Evolutionary conservation across 1,140 invertebrate genomes (phyloP).

Genomic region (Drosophila yakuba): DNA sequence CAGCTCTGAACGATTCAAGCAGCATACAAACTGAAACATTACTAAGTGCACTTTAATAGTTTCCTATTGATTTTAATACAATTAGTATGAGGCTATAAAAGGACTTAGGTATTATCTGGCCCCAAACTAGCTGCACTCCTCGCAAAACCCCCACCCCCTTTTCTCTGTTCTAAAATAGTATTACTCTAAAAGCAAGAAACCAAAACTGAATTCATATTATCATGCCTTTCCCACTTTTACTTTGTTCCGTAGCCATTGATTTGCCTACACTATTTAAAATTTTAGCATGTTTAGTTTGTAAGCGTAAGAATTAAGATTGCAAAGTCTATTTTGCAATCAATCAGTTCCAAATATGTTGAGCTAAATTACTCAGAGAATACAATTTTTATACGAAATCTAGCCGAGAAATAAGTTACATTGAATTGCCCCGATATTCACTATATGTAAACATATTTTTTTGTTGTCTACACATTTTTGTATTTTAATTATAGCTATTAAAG

Average conservation of each 20-base stretch:
- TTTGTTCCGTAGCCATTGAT: slow-evolving; percentile 29
- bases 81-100: slow-evolving; percentile 40
- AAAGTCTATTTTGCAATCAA: slow-evolving; percentile 38
- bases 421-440: slow-evolving; percentile 61
- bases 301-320: slow-evolving; percentile 38
- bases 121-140: no score
- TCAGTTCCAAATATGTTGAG: slow-evolving; percentile 32
- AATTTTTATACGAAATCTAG: slow-evolving; percentile 55
- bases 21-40: slow-evolving; percentile 7
- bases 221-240: slow-evolving; percentile 17
- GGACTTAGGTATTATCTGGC: slow-evolving; percentile 19
- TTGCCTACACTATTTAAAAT: slow-evolving; percentile 31
- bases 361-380: slow-evolving; percentile 65
- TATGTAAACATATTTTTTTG: slow-evolving; percentile 44
- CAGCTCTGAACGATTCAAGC: neutral
- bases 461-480: slow-evolving; percentile 58
- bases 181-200: slow-evolving; percentile 53
- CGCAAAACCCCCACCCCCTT: neutral
- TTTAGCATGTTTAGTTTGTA: slow-evolving; percentile 77
- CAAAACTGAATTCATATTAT: slow-evolving; percentile 46
- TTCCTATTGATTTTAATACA: slow-evolving; percentile 59
- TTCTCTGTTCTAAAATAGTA: slow-evolving; percentile 68
- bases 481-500: slow-evolving; percentile 58
- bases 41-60: slow-evolving; percentile 34
- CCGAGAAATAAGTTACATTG: slow-evolving; percentile 32